Conservation (phyloP, 1,140 invertebrate genomes). For the Doryteuthis pealeii region DNA sequence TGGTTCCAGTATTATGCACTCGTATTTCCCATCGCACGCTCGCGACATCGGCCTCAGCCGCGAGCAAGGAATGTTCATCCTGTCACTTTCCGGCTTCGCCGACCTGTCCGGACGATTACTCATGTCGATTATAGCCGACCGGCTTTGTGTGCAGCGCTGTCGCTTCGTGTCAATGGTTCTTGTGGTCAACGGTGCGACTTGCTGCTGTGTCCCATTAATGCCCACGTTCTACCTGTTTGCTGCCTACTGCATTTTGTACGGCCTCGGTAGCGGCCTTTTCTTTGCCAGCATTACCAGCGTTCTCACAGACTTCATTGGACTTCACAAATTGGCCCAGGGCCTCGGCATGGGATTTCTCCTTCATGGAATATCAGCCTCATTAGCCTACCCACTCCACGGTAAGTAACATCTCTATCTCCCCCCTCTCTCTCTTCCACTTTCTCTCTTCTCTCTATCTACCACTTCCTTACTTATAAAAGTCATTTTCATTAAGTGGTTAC, state of each 20-base stretch:
- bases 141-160: neutral
- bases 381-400: neutral
- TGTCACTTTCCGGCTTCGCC: neutral
- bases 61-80: neutral
- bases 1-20: neutral
- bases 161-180: neutral
- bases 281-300: neutral
- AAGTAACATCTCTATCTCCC: neutral
- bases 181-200: neutral
- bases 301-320: neutral
- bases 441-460: too few relatives aligned
- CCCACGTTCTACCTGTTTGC: neutral
- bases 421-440: too few relatives aligned
- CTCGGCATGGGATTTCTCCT: neutral
- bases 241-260: neutral
- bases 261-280: neutral
- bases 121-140: neutral
- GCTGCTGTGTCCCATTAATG: neutral
- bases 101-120: neutral
- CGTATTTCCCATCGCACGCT: neutral
- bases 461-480: too few relatives aligned
- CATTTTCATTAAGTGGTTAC: too few relatives aligned
- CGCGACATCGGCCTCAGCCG: neutral
- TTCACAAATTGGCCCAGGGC: neutral
- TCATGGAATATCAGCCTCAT: neutral